phyloP scores from a whole-genome alignment of 2,888 invertebrate species.

The Habroteleia sp. region DNA sequence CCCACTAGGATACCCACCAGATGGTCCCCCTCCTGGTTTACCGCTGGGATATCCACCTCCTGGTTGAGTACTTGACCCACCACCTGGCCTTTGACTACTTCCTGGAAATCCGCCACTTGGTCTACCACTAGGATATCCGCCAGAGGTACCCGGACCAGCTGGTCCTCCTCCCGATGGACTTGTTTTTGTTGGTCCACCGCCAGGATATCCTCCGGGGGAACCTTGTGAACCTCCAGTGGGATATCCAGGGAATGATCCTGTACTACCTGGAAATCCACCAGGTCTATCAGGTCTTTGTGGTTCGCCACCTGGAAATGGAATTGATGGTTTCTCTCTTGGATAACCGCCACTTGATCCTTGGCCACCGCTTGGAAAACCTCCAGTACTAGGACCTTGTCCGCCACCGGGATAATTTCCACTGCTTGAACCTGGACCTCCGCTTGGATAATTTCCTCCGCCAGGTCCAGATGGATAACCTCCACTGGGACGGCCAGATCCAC shows the following conservation, averaged over 20 bases:
- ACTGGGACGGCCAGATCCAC: too few relatives aligned
- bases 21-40: too few relatives aligned
- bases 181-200: conserved; percentile 54
- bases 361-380: too few relatives aligned
- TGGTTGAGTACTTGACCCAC: conserved; percentile 53
- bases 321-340: conserved; percentile 68
- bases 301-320: conserved; percentile 67
- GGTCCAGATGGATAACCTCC: conserved; percentile 69
- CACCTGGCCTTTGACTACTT: conserved; percentile 68
- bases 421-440: conserved; percentile 54
- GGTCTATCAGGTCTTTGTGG: conserved; percentile 62
- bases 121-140: conserved; percentile 63
- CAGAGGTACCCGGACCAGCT: conserved; percentile 62
- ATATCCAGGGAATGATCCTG: conserved; percentile 55
- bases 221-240: conserved; percentile 68
- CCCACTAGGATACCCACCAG: conserved; percentile 73
- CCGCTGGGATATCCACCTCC: too few relatives aligned
- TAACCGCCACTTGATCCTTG: too few relatives aligned
- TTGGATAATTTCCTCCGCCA: conserved; percentile 68
- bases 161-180: conserved; percentile 43
- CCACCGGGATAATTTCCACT: conserved; percentile 66
- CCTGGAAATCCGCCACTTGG: conserved; percentile 65
- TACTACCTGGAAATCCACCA: conserved; percentile 64
- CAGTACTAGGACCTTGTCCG: conserved; percentile 52
- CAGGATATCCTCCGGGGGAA: conserved; percentile 74